Evolutionary conservation across 2,797 vertebrate species (phyloP).

Genomic region (Melopsittacus undulatus): DNA sequence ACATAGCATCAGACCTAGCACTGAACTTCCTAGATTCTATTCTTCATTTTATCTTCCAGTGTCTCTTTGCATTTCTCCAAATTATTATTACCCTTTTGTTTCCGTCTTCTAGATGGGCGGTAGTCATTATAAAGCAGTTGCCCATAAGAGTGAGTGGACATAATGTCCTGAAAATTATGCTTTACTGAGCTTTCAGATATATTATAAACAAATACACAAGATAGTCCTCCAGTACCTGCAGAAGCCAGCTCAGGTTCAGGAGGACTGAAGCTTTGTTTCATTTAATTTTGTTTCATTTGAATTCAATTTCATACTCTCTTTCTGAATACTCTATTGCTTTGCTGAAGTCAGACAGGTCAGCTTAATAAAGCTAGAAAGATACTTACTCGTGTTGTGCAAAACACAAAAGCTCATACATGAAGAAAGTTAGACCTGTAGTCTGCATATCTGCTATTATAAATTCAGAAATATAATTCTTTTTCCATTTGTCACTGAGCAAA

Average conservation of each 20-base stretch:
- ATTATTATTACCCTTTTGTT: neutral
- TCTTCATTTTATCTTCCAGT: neutral
- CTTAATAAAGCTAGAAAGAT: neutral
- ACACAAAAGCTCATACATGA: neutral
- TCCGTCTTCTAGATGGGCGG: neutral
- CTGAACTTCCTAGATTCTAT: neutral
- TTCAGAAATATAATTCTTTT: neutral
- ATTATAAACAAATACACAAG: neutral
- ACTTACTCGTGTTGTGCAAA: neutral
- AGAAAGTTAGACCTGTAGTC: neutral
- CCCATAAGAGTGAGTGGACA: accelerated
- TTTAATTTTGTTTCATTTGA: neutral
- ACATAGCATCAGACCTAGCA: neutral
- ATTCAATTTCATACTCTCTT: neutral
- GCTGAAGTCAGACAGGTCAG: neutral
- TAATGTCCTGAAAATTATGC: neutral
- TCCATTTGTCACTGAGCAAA: neutral
- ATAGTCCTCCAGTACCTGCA: neutral
- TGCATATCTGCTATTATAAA: neutral
- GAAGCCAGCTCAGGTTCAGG: neutral
- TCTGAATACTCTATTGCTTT: neutral
- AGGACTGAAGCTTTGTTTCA: neutral
- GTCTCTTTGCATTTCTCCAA: neutral
- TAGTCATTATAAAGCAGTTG: neutral
- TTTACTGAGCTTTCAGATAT: neutral